phyloP scores from a whole-genome alignment of 2,888 invertebrate species.

The Actias luna region DNA sequence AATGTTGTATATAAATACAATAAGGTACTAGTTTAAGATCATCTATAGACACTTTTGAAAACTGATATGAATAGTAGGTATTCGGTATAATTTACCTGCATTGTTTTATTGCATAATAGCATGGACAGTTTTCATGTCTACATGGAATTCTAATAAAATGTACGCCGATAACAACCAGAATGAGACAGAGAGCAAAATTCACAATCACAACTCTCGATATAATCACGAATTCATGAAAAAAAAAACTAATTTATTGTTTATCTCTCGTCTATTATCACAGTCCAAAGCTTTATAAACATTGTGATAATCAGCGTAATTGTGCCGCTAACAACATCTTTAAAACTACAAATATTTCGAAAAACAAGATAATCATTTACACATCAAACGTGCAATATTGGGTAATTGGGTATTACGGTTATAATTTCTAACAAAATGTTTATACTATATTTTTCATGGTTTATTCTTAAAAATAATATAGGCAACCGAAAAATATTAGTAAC shows the following conservation, averaged over 20 bases:
- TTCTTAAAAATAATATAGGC: too few relatives aligned
- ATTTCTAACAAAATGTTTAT: too few relatives aligned
- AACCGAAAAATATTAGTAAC: too few relatives aligned
- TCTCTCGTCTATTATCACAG: slow-evolving; percentile 75
- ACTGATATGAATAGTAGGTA: too few relatives aligned
- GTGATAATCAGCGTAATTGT: slow-evolving; percentile 34
- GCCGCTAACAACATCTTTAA: neutral
- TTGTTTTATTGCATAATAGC: too few relatives aligned
- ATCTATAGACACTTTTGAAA: too few relatives aligned
- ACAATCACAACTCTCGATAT: slow-evolving; percentile 42
- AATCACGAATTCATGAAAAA: slow-evolving; percentile 37
- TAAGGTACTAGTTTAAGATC: too few relatives aligned
- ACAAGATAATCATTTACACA: neutral
- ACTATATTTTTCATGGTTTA: too few relatives aligned
- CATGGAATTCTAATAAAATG: neutral
- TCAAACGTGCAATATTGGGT: neutral
- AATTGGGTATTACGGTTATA: neutral
- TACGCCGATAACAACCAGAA: slow-evolving; percentile 30
- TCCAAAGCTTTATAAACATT: slow-evolving; percentile 64
- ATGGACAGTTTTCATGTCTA: too few relatives aligned
- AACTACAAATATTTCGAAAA: neutral
- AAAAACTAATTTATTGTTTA: slow-evolving; percentile 49
- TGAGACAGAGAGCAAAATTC: slow-evolving; percentile 46
- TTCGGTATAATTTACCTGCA: too few relatives aligned
- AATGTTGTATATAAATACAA: too few relatives aligned